Percentiles rank a stretch among this genome's conserved stretches.
These are phyloP conservation scores for Lamproptera curius DNA, from an alignment of 2,888 invertebrate genomes.

Conservation along the genomic window DNA sequence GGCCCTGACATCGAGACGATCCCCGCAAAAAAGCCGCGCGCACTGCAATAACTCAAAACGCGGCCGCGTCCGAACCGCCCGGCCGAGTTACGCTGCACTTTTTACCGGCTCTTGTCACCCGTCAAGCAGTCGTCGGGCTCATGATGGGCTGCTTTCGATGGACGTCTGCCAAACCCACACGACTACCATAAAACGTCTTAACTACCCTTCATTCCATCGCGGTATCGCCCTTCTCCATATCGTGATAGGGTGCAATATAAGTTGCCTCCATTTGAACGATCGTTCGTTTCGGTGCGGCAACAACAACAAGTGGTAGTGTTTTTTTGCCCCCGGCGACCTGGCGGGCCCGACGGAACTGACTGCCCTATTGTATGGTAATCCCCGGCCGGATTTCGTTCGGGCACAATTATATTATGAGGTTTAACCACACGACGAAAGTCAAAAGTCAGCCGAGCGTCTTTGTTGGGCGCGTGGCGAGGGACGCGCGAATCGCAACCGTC, in stretches of 20 bases:
- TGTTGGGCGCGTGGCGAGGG: conserved; percentile 39
- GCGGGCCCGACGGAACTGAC: conserved; percentile 72
- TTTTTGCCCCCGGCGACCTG: conserved; percentile 75
- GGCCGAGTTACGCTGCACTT: conserved; percentile 63
- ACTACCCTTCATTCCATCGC: background rate
- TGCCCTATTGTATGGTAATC: conserved; percentile 76
- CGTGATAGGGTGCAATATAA: conserved; percentile 31
- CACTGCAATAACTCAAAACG: conserved; percentile 65
- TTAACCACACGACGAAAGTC: conserved; percentile 71
- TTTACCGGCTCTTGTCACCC: conserved; percentile 70
- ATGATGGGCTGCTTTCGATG: conserved; percentile 72
- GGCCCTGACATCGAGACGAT: conserved; percentile 29
- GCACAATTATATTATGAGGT: conserved; percentile 78
- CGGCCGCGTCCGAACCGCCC: conserved; percentile 37
- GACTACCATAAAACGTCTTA: too few species aligned
- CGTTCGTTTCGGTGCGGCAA: conserved; percentile 31
- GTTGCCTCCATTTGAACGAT: conserved; percentile 10
- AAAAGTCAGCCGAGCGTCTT: conserved; percentile 71
- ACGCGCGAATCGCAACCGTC: background rate
- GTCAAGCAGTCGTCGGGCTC: conserved; percentile 70
- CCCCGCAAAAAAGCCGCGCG: conserved; percentile 32
- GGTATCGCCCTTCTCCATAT: conserved; percentile 24
- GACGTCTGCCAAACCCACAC: conserved; percentile 67
- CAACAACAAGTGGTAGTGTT: conserved; percentile 63
- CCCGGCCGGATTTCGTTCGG: conserved; percentile 73